A percentile compares a stretch with the other conserved stretches of the same genome.
phyloP scores from a whole-genome alignment of 2,888 invertebrate species.

The Nineta flava region DNA sequence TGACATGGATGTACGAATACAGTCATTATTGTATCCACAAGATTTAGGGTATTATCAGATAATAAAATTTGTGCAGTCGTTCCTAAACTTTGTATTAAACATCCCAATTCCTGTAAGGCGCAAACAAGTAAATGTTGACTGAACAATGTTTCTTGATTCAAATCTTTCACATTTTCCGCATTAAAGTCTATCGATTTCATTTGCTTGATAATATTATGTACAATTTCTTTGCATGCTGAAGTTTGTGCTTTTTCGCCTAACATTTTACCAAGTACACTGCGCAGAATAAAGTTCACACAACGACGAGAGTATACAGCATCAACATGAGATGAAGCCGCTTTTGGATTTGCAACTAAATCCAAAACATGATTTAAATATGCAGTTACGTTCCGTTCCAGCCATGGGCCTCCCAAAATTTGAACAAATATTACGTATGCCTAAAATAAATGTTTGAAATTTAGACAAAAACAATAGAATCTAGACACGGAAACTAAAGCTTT shows the following conservation, averaged over 20 bases:
- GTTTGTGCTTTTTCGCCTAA: slow-evolving; percentile 95
- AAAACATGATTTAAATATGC: slow-evolving; percentile 77
- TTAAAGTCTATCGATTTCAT: slow-evolving; percentile 91
- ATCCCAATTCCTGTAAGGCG: slow-evolving; percentile 86
- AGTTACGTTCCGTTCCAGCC: slow-evolving; percentile 86
- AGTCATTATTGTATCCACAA: slow-evolving; percentile 61
- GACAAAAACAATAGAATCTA: neutral
- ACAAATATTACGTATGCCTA: slow-evolving; percentile 93
- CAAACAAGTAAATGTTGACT: slow-evolving; percentile 86
- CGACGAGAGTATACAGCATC: slow-evolving; percentile 96
- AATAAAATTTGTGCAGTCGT: slow-evolving; percentile 86
- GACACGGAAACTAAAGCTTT: neutral
- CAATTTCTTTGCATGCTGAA: slow-evolving; percentile 86
- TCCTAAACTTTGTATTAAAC: slow-evolving; percentile 78
- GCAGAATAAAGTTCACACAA: slow-evolving; percentile 89
- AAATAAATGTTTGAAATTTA: slow-evolving; percentile 15
- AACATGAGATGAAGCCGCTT: slow-evolving; percentile 89
- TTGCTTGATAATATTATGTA: slow-evolving; percentile 80
- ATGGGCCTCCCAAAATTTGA: slow-evolving; percentile 81
- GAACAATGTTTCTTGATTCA: slow-evolving; percentile 77
- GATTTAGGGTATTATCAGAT: slow-evolving; percentile 68
- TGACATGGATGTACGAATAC: slow-evolving; percentile 89
- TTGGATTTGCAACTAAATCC: slow-evolving; percentile 87
- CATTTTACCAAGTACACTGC: slow-evolving; percentile 84
- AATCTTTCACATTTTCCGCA: slow-evolving; percentile 82